Conservation (phyloP, 2,113 vertebrate genomes). For the Pholis gunnellus region DNA sequence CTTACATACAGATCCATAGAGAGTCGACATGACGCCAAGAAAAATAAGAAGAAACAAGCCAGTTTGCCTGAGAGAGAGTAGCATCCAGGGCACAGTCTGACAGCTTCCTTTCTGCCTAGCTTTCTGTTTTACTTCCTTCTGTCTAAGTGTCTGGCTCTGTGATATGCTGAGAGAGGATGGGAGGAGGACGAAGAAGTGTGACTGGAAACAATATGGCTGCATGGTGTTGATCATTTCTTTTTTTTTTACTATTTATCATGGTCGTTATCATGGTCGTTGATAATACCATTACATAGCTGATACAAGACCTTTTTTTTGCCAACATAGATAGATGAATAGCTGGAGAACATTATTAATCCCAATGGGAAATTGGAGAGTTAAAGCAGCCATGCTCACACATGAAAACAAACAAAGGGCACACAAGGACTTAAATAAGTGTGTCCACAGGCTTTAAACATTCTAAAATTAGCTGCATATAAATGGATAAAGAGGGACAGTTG, state of each 20-base stretch:
- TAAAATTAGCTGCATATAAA: not conserved
- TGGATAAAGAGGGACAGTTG: not conserved
- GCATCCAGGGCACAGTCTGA: slow-evolving; percentile 4
- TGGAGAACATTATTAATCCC: not conserved
- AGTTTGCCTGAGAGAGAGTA: not conserved
- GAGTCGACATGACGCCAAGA: not conserved
- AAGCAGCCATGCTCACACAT: not conserved
- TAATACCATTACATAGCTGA: not conserved
- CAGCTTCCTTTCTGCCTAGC: slow-evolving; percentile 21
- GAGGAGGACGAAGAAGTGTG: slow-evolving; percentile 6
- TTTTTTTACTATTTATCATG: not conserved
- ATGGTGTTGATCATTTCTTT: not conserved
- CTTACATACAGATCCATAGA: not conserved
- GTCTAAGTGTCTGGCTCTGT: slow-evolving; percentile 20
- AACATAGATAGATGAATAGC: not conserved
- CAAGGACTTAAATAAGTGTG: not conserved
- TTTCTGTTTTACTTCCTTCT: slow-evolving; percentile 52
- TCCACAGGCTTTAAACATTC: not conserved
- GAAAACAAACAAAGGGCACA: not conserved
- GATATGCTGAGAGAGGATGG: slow-evolving; percentile 6
- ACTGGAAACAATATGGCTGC: not conserved
- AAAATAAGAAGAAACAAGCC: not conserved
- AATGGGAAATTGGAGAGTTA: not conserved
- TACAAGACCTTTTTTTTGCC: not conserved
- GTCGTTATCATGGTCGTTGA: not conserved